phyloP scores from a whole-genome alignment of 2,888 invertebrate species.

The Acleris emargana region DNA sequence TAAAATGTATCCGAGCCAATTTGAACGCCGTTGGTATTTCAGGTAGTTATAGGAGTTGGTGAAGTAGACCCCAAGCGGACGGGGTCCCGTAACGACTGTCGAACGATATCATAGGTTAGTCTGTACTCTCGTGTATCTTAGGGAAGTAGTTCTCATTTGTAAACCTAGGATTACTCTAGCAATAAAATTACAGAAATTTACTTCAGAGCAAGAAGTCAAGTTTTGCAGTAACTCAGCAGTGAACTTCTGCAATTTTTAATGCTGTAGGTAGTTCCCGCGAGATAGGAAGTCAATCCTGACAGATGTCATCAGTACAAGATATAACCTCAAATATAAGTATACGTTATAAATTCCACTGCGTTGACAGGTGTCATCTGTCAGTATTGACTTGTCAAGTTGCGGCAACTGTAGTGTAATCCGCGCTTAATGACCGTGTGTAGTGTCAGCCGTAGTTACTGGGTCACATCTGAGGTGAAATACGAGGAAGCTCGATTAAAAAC shows the following conservation, averaged over 20 bases:
- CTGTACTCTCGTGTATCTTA: slow-evolving; percentile 19
- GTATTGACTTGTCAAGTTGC: too few relatives aligned
- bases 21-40: slow-evolving; percentile 50
- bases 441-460: slow-evolving; percentile 2
- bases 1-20: slow-evolving; percentile 64
- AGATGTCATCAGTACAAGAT: too few relatives aligned
- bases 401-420: too few relatives aligned
- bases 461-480: slow-evolving; percentile 4
- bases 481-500: background rate
- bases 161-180: too few relatives aligned
- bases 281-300: too few relatives aligned
- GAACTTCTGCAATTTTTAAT: too few relatives aligned
- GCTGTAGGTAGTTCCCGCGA: too few relatives aligned
- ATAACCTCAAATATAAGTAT: too few relatives aligned
- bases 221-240: too few relatives aligned
- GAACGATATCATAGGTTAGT: slow-evolving; percentile 32
- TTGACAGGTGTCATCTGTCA: too few relatives aligned
- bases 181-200: too few relatives aligned
- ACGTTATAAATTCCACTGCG: too few relatives aligned
- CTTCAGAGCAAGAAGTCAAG: background rate
- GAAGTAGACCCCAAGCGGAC: slow-evolving; percentile 26
- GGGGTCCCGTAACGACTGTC: slow-evolving; percentile 27
- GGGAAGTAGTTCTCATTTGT: slow-evolving; percentile 4
- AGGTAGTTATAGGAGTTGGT: slow-evolving; percentile 49
- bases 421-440: background rate